Evolutionary conservation across 2,888 invertebrate genomes (phyloP).

Genomic region (Sericinus montela): DNA sequence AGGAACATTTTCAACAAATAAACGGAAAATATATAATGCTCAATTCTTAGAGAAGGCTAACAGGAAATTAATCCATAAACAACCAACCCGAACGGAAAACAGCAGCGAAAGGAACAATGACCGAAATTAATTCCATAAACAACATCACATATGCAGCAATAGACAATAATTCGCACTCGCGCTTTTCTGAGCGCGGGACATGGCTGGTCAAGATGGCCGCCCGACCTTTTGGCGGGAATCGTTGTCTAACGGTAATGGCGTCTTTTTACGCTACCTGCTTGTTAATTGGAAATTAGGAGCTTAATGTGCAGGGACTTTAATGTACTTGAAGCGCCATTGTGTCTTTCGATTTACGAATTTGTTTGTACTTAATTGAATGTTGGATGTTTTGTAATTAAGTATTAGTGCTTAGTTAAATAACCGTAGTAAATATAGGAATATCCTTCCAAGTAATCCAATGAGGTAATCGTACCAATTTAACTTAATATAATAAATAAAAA

Average conservation of each 20-base stretch:
- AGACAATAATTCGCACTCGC: slow-evolving; percentile 76
- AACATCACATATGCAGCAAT: slow-evolving; percentile 72
- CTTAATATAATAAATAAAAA: too few relatives aligned
- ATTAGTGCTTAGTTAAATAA: too few relatives aligned
- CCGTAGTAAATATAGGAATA: too few relatives aligned
- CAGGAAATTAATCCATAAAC: slow-evolving; percentile 37
- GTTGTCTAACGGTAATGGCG: slow-evolving; percentile 62
- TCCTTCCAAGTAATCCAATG: too few relatives aligned
- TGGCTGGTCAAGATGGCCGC: slow-evolving; percentile 51
- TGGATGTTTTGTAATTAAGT: not conserved
- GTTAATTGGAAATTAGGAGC: slow-evolving; percentile 75
- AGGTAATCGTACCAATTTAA: too few relatives aligned
- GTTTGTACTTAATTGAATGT: slow-evolving; percentile 53
- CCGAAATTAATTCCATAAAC: slow-evolving; percentile 77
- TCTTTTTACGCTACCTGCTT: slow-evolving; percentile 77
- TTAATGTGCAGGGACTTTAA: slow-evolving; percentile 72
- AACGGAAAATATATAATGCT: slow-evolving; percentile 1
- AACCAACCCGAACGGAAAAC: slow-evolving; percentile 33
- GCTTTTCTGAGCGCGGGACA: slow-evolving; percentile 58
- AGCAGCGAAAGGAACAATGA: slow-evolving; percentile 49
- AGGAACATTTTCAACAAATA: not conserved
- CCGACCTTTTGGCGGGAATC: slow-evolving; percentile 66
- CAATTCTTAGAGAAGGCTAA: slow-evolving; percentile 18
- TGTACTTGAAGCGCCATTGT: slow-evolving; percentile 61
- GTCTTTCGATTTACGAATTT: slow-evolving; percentile 59